These are phyloP conservation scores for Harpalus rubripes DNA, from an alignment of 2,888 invertebrate species.

Conservation along the genomic window DNA sequence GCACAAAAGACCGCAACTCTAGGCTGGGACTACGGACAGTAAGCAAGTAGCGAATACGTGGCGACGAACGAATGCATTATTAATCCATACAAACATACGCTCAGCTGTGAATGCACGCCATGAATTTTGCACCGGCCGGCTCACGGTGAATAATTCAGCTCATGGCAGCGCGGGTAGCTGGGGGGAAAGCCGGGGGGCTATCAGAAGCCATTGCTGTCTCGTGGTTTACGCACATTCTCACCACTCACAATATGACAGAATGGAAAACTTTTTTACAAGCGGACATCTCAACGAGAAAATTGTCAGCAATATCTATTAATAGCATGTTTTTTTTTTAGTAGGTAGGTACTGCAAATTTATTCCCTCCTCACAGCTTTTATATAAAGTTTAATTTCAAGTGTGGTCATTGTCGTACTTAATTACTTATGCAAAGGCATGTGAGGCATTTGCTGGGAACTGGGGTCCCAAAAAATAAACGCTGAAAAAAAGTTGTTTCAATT, in stretches of 20 bases:
- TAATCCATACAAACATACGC: conserved; percentile 55
- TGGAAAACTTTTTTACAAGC: background rate
- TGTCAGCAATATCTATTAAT: too few species aligned
- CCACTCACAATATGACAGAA: conserved; percentile 3
- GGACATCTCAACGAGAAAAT: background rate
- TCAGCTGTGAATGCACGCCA: conserved; percentile 55
- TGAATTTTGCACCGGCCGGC: conserved; percentile 60
- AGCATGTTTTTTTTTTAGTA: too few species aligned
- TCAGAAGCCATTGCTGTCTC: conserved; percentile 46
- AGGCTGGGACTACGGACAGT: background rate
- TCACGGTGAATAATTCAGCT: conserved; percentile 48
- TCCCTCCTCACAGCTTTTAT: too few species aligned
- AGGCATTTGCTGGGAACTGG: too few species aligned
- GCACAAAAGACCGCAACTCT: conserved; percentile 42
- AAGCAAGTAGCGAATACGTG: conserved; percentile 2
- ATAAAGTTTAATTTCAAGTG: too few species aligned
- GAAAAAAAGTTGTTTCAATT: too few species aligned
- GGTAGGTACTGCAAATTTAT: too few species aligned
- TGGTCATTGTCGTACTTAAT: too few species aligned
- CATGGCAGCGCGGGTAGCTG: background rate
- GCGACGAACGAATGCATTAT: conserved; percentile 57
- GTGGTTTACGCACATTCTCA: conserved; percentile 33
- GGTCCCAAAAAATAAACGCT: too few species aligned
- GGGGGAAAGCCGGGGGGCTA: background rate
- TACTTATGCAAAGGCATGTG: too few species aligned